Percentiles rank a stretch among this genome's conserved stretches.
Conservation (phyloP, 1,140 invertebrate species). For the Meteorus sp. region DNA sequence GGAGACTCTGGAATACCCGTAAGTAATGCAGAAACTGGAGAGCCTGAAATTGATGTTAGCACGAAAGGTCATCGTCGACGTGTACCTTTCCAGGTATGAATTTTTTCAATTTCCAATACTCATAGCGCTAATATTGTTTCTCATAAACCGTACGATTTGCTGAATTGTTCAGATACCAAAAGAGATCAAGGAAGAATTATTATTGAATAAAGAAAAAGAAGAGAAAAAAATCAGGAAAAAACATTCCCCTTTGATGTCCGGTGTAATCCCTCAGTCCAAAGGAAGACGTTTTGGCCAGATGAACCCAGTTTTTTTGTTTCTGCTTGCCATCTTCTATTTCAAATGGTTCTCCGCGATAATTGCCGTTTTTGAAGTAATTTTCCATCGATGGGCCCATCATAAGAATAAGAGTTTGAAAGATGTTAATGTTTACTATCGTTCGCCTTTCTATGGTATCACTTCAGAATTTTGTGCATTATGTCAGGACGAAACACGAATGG, state of each 20-base stretch:
- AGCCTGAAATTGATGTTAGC: conserved; percentile 41
- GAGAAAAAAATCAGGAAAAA: conserved; percentile 21
- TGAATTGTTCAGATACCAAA: conserved; percentile 43
- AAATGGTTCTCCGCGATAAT: conserved; percentile 45
- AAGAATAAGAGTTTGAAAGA: conserved; percentile 60
- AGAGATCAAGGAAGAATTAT: conserved; percentile 39
- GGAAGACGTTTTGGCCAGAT: conserved; percentile 47
- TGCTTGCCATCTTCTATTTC: conserved; percentile 46
- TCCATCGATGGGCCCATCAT: conserved; percentile 62
- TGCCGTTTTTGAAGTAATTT: conserved; percentile 45
- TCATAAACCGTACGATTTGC: no score
- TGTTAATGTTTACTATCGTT: conserved; percentile 60
- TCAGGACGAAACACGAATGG: conserved; percentile 56
- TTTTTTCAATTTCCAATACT: background rate
- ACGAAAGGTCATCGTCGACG: conserved; percentile 28
- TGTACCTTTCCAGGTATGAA: conserved; percentile 45
- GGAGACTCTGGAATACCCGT: background rate
- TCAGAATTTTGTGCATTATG: conserved; percentile 64
- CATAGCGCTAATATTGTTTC: no score
- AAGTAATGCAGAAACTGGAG: conserved; percentile 42
- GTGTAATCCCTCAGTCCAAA: conserved; percentile 35
- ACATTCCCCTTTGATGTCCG: background rate
- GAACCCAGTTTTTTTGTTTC: conserved; percentile 47
- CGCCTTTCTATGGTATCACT: conserved; percentile 61
- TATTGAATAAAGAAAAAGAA: conserved; percentile 32